Base-by-base conservation (phyloP, 2,797 vertebrate species). In the Leptatherina wallacei region DNA sequence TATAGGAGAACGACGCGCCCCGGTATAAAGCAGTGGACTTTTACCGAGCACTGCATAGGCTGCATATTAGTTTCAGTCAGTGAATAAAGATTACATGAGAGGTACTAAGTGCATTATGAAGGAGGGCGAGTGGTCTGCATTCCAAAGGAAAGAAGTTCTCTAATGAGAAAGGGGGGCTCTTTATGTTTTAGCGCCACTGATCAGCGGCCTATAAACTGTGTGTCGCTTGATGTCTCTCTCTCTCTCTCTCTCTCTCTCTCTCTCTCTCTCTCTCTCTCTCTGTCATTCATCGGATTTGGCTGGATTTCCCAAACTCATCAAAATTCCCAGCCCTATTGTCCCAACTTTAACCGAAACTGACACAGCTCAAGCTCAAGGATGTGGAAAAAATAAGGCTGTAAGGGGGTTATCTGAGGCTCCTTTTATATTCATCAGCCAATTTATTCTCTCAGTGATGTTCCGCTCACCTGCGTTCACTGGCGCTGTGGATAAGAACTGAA, bases 1-100 rank as follows among this genome's bases (percentile, higher is more conserved):
- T 83, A 69, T 69, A 78, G 86, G 84, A 84, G 71, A 81, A 32
- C 80, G 76, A 75, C 78, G 81, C 88, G 77, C 85, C 85, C 78
- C 74, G 54, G 47, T 78, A 8, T 69, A 30, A 77, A 85, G 74
- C 71, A 58, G 60, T 70, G 66, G 77, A 71, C 77, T 69, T 65
- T 22, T 44, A 55, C 63, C 27, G 51, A 64, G 52, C 67, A 36
- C 35, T 42, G 52, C 33, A 75, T 3, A n/a, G 61, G n/a, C 54
- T 54, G 8, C 44, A 57, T 6, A 71, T 60, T 20, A 11, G 36
- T 54, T 51, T 18, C 52, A 55, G 56, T 14, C 24, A 47, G 22
- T 56, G 33, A 18, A 71, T 27, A 32, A 3, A 68, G 11, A 40
- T 68, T 2, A 24, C 22, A 57, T 35, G 60, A 60, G 36, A 4